phyloP scores from a whole-genome alignment of 2,113 vertebrate species.

The Hemicordylus capensis region DNA sequence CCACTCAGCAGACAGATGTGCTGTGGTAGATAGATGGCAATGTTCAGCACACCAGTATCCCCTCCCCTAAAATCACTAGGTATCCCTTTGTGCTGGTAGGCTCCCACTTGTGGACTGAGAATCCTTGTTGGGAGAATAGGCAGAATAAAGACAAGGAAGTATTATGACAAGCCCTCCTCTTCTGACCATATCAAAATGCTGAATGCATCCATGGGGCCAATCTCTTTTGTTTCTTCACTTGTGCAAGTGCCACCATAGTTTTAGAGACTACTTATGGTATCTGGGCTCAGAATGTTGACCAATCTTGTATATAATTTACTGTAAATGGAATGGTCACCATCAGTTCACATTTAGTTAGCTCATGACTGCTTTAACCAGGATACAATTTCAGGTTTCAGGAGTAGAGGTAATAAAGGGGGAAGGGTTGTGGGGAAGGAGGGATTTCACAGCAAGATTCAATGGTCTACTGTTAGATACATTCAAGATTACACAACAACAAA shows the following conservation, averaged over 20 bases:
- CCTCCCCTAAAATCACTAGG: background rate
- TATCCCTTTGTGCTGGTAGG: background rate
- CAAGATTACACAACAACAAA: background rate
- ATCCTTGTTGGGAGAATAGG: background rate
- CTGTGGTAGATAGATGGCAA: too few relatives aligned
- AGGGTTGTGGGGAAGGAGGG: background rate
- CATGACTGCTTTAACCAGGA: background rate
- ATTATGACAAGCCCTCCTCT: background rate
- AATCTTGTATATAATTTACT: too few relatives aligned
- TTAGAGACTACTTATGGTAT: too few relatives aligned
- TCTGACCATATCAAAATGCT: background rate
- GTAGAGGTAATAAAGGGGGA: background rate
- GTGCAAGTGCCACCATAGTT: too few relatives aligned
- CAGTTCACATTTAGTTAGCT: background rate
- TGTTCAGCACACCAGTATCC: too few relatives aligned
- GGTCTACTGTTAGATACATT: background rate
- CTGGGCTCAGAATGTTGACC: too few relatives aligned
- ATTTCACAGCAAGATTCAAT: background rate
- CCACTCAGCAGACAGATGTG: too few relatives aligned
- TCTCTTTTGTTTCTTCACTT: too few relatives aligned
- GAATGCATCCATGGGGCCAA: too few relatives aligned
- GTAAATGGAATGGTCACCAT: background rate
- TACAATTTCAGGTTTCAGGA: background rate
- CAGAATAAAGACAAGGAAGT: too few relatives aligned
- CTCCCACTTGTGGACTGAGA: background rate